These are phyloP conservation scores for Paradisaea rubra DNA, from an alignment of 2,113 vertebrate genomes.

Conservation along the genomic window DNA sequence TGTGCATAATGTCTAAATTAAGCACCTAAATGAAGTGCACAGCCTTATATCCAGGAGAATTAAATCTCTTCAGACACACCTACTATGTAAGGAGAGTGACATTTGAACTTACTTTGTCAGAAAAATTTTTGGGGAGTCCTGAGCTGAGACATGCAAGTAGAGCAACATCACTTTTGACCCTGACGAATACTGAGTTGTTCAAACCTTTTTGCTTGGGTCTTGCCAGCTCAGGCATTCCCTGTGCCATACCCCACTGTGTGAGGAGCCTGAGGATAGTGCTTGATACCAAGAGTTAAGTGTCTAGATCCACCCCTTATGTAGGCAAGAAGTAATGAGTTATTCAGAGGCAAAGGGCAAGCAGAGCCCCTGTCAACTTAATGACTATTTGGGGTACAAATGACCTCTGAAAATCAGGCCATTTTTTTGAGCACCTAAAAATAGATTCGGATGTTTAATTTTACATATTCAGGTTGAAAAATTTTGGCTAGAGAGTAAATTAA, in stretches of 20 bases:
- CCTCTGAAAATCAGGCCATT: slow-evolving; percentile 52
- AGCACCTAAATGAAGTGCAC: background rate
- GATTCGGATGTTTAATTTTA: slow-evolving; percentile 57
- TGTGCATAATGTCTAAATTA: slow-evolving; percentile 2
- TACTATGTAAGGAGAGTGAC: background rate
- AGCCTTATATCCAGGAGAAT: background rate
- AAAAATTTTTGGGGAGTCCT: background rate
- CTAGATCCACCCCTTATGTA: background rate
- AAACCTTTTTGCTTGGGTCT: background rate
- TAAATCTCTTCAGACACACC: background rate
- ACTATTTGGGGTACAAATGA: slow-evolving; percentile 45
- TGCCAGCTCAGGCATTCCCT: background rate
- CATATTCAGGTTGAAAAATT: slow-evolving; percentile 57
- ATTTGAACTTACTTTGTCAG: background rate
- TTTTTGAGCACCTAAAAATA: slow-evolving; percentile 41
- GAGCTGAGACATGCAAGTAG: background rate
- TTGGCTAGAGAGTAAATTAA: slow-evolving; percentile 65
- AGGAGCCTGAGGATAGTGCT: background rate
- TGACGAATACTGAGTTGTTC: background rate
- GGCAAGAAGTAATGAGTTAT: background rate
- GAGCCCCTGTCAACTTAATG: slow-evolving; percentile 24
- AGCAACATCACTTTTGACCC: background rate
- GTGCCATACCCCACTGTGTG: background rate
- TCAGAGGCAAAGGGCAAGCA: slow-evolving; percentile 30
- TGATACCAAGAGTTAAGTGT: background rate